Base-by-base conservation (phyloP, 1,140 invertebrate genomes). In the Globodera rostochiensis region DNA sequence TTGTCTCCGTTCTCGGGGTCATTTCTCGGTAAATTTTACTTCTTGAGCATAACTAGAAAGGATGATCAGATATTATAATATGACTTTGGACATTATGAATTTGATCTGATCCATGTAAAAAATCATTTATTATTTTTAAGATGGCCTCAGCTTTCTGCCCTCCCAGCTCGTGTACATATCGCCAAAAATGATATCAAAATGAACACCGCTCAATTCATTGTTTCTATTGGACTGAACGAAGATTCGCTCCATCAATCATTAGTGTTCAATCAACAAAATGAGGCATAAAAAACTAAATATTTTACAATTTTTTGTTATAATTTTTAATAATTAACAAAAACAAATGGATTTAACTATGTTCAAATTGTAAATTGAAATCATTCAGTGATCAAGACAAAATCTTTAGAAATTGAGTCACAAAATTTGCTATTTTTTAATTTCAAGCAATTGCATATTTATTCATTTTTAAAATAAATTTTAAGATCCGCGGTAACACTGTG, bases 191-290 rank as follows among this genome's bases (percentile, higher is more conserved):
- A 86, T 2, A 89, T 89, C 81, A 89, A 89, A 82, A 87, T 84
- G 82, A 90, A 90, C 69, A 50, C 64, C 7, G 88, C 80, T 2
- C 85, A 90, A 67, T 90, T 82, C 73, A 90, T 90, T 69, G 84
- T 90, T 4, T 86, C 83, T 2, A 87, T 90, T 69, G 89, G 89
- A n/a, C 73, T 90, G 71, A 90, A 90, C 70, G 90, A 90, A 74
- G 88, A 90, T 81, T 84, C 88, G 7, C 82, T 80, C 1, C 13
- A 71, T 19, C 89, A 90, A 60, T 82, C 83, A 69, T 90, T 98
- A 70, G 83, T 93, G 15, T 94, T 99, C 74, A 93, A 94, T 86
- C 93, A 96, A 19, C 94, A 96, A 5, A 95, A 95, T 86, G 94
- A 94, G 86, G 67, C 66, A 36, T 36, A 36, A 36, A 36, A n/a